Percentiles rank a stretch among this genome's conserved stretches.
Conservation (phyloP, 2,888 invertebrate species). For the Dynastes grantii region DNA sequence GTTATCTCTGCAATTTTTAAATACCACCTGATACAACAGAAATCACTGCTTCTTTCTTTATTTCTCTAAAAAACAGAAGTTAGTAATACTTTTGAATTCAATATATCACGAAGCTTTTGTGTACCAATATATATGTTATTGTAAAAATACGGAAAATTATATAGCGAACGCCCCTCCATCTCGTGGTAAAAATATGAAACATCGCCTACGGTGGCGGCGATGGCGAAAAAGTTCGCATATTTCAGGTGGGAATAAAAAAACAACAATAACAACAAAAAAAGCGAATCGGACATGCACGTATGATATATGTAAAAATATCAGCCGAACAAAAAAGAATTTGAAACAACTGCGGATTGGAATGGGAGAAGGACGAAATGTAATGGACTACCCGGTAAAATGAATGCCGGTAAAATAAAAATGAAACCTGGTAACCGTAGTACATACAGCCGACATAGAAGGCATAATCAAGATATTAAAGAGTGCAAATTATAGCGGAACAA, state of each 20-base stretch:
- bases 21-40: too few relatives aligned
- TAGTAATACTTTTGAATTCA: too few relatives aligned
- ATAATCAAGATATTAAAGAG: constrained; percentile 36
- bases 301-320: constrained; percentile 7
- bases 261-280: neutral
- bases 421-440: neutral
- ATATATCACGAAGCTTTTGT: too few relatives aligned
- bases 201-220: neutral
- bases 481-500: constrained; percentile 19
- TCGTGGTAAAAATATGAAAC: neutral
- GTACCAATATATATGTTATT: too few relatives aligned
- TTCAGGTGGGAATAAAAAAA: constrained; percentile 11
- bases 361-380: constrained; percentile 15
- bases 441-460: neutral
- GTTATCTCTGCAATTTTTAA: too few relatives aligned
- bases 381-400: constrained; percentile 24
- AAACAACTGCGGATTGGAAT: too few relatives aligned
- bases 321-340: neutral
- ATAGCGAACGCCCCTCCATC: neutral
- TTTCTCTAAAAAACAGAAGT: too few relatives aligned
- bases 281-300: neutral
- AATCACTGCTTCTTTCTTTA: too few relatives aligned
- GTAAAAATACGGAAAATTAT: neutral
- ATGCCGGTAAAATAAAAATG: constrained; percentile 23
- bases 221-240: constrained; percentile 11